A percentile compares a stretch with the other conserved stretches of the same genome.
These are phyloP conservation scores for Eudemis profundana DNA, from an alignment of 2,888 invertebrate genomes.

Conservation along the genomic window DNA sequence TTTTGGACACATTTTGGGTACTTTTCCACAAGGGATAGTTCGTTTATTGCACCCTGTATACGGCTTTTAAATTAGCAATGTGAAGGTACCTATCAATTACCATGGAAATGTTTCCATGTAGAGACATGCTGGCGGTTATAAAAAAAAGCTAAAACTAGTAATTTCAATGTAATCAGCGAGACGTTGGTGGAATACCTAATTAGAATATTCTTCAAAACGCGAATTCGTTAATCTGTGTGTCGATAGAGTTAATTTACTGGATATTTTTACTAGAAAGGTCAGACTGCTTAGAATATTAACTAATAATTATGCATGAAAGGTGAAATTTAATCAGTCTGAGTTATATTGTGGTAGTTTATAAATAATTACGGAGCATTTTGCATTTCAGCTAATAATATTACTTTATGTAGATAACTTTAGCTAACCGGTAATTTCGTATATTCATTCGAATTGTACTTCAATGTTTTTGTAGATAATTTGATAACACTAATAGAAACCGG, in stretches of 20 bases:
- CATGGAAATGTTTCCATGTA: constrained; percentile 29
- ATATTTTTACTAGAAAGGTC: neutral
- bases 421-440: no score
- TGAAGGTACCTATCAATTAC: constrained; percentile 27
- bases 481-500: no score
- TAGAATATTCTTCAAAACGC: neutral
- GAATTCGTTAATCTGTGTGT: constrained; percentile 7
- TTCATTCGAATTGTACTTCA: no score
- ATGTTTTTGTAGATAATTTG: no score
- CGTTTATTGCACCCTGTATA: no score
- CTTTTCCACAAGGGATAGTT: no score
- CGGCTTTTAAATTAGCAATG: neutral
- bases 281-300: neutral
- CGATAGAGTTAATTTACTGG: neutral
- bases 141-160: constrained; percentile 20
- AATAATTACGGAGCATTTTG: no score
- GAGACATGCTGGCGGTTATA: constrained; percentile 22
- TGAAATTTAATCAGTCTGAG: neutral
- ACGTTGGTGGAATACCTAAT: constrained; percentile 26
- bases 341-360: no score
- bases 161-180: constrained; percentile 22
- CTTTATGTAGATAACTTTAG: no score
- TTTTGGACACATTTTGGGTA: no score
- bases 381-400: no score
- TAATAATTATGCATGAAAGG: neutral